Conservation (phyloP, 2,888 invertebrate genomes). For the Yponomeuta plumbellus region DNA sequence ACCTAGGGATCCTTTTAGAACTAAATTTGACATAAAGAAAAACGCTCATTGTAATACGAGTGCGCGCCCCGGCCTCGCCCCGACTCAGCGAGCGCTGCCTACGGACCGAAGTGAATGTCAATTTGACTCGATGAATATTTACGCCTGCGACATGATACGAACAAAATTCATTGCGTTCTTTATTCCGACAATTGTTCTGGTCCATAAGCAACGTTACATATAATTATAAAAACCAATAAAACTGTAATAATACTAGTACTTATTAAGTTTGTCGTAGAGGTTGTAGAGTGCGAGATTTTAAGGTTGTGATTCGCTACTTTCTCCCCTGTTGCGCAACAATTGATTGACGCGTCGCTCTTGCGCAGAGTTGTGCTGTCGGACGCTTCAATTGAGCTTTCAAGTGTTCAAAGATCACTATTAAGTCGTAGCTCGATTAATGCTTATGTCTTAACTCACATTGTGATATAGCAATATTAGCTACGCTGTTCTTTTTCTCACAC, state of each 20-base stretch:
- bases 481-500: slow-evolving; percentile 21
- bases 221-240: neutral
- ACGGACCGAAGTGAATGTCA: slow-evolving; percentile 42
- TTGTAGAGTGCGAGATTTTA: slow-evolving; percentile 45
- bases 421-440: slow-evolving; percentile 49
- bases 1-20: too few species aligned
- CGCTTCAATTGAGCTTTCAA: slow-evolving; percentile 55
- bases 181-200: slow-evolving; percentile 1
- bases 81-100: slow-evolving; percentile 28
- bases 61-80: slow-evolving; percentile 50
- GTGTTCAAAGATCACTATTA: slow-evolving; percentile 60
- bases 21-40: too few species aligned
- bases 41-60: slow-evolving; percentile 45
- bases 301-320: slow-evolving; percentile 40
- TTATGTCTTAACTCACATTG: slow-evolving; percentile 41
- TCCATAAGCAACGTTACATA: neutral
- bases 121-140: slow-evolving; percentile 67
- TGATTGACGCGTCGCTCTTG: slow-evolving; percentile 61
- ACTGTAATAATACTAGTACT: neutral
- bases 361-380: slow-evolving; percentile 54
- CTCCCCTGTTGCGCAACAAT: slow-evolving; percentile 49
- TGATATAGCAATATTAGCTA: slow-evolving; percentile 22
- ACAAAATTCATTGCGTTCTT: slow-evolving; percentile 8
- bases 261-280: neutral
- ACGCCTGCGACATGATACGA: slow-evolving; percentile 6